These are phyloP conservation scores for Campoplex nolae DNA, from an alignment of 2,888 invertebrate genomes.

Conservation along the genomic window DNA sequence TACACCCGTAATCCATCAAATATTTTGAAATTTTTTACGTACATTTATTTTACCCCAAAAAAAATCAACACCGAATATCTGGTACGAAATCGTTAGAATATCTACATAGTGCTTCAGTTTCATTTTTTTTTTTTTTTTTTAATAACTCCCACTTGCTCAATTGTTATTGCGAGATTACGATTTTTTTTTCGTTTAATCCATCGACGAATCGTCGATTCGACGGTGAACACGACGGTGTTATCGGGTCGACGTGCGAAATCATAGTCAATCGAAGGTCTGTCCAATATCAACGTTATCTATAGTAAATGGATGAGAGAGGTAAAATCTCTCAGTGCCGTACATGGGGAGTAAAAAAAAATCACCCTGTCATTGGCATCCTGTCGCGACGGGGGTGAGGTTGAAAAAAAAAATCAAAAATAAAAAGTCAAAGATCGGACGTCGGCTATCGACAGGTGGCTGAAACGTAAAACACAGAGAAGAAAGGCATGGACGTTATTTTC, in stretches of 20 bases:
- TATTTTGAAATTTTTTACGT: background rate
- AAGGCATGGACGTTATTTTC: conserved; percentile 38
- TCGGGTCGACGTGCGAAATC: conserved; percentile 62
- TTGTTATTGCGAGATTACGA: conserved; percentile 8
- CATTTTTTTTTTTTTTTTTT: background rate
- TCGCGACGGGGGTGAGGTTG: conserved; percentile 20
- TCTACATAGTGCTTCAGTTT: background rate
- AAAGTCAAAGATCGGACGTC: conserved; percentile 30
- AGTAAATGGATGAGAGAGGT: conserved; percentile 26
- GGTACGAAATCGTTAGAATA: background rate
- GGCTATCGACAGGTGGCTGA: conserved; percentile 49
- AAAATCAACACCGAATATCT: background rate
- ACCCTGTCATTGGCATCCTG: conserved; percentile 56
- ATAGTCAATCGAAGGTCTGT: conserved; percentile 55
- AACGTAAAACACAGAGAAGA: conserved; percentile 41
- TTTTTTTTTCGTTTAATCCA: conserved; percentile 54
- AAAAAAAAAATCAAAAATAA: conserved; percentile 41
- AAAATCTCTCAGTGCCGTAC: conserved; percentile 20
- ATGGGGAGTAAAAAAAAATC: conserved; percentile 38
- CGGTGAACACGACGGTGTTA: conserved; percentile 15
- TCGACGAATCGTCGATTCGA: conserved; percentile 58
- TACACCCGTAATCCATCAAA: conserved; percentile 14
- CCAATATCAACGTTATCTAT: conserved; percentile 58
- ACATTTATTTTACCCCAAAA: background rate
- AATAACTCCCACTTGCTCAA: background rate